These are phyloP conservation scores for Ptilodon capucinus DNA, from an alignment of 2,888 invertebrate species.

Conservation along the genomic window DNA sequence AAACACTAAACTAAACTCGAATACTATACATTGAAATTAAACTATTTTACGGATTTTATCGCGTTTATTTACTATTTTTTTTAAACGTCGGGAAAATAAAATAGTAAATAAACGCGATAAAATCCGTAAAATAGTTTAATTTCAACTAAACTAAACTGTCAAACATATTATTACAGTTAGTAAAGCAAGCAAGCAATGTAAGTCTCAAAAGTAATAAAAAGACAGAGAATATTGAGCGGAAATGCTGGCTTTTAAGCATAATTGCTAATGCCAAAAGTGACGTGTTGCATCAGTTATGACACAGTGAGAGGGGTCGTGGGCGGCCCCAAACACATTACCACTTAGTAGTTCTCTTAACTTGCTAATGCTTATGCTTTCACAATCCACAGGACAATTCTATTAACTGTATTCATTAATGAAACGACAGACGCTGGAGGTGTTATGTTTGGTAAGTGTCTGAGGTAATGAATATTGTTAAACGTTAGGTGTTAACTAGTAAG, in stretches of 20 bases:
- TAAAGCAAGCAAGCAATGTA: no score
- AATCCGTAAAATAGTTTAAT: no score
- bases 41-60: no score
- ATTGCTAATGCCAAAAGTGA: background rate
- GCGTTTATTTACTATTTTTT: no score
- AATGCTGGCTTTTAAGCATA: background rate
- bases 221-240: no score
- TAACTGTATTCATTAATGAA: constrained; percentile 28
- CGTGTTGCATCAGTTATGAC: constrained; percentile 8
- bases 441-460: background rate
- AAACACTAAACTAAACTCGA: no score
- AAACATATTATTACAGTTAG: no score
- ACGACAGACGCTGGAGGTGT: constrained; percentile 13
- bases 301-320: constrained; percentile 36
- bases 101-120: no score
- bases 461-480: background rate
- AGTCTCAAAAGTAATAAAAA: no score
- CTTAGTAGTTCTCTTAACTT: constrained; percentile 31
- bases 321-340: constrained; percentile 39
- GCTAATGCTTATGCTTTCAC: constrained; percentile 29
- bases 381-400: constrained; percentile 15
- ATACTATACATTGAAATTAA: no score
- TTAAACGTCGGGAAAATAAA: no score
- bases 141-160: no score
- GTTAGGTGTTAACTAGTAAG: background rate